Conservation (phyloP, 1,140 invertebrate species). For the Maniola jurtina region DNA sequence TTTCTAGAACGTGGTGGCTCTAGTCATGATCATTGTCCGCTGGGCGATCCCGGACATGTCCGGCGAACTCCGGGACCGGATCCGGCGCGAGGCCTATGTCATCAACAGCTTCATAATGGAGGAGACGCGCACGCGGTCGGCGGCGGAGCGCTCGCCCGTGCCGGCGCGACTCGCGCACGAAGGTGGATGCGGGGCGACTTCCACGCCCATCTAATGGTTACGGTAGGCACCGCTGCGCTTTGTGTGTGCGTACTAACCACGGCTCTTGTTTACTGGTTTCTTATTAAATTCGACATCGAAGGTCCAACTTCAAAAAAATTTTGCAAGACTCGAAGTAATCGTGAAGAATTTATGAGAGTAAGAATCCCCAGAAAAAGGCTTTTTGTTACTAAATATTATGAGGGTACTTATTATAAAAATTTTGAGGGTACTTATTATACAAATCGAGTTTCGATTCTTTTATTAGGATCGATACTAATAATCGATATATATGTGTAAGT, state of each 20-base stretch:
- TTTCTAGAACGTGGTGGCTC: conserved; percentile 88
- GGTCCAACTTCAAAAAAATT: too few species aligned
- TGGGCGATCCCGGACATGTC: conserved; percentile 95
- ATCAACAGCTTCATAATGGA: conserved; percentile 94
- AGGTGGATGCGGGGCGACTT: conserved; percentile 24
- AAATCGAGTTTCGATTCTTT: too few species aligned
- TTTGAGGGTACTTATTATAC: too few species aligned
- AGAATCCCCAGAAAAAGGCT: too few species aligned
- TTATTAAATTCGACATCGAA: neutral
- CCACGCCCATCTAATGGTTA: conserved; percentile 46
- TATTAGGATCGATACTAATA: too few species aligned
- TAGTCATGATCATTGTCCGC: conserved; percentile 89
- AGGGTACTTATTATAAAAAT: too few species aligned
- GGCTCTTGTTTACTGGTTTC: conserved; percentile 44
- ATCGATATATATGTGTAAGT: too few species aligned
- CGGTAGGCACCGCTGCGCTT: conserved; percentile 52
- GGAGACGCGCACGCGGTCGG: conserved; percentile 58
- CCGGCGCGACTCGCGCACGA: conserved; percentile 14
- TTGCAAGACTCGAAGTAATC: too few species aligned
- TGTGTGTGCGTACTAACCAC: conserved; percentile 43
- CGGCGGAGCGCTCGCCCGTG: conserved; percentile 33
- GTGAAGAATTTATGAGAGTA: too few species aligned
- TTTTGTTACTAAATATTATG: too few species aligned
- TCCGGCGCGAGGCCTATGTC: conserved; percentile 91
- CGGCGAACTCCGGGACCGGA: conserved; percentile 86